A percentile compares a stretch with the other conserved stretches of the same genome.
phyloP scores from a whole-genome alignment of 2,888 invertebrate genomes.

The Heterodera filipjevi region DNA sequence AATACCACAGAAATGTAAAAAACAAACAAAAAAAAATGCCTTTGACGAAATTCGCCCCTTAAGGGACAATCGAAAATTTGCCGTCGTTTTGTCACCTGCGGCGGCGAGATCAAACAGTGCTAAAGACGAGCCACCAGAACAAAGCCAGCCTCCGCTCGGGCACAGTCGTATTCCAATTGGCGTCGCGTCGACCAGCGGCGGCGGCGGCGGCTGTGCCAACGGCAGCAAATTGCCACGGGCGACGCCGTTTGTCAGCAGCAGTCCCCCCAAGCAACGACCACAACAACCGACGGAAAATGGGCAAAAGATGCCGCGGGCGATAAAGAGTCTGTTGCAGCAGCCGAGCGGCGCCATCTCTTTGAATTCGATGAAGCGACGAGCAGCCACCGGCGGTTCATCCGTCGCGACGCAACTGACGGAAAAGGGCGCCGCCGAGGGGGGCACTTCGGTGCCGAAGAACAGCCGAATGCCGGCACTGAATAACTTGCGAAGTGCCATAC shows the following conservation, averaged over 20 bases:
- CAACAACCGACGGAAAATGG: background rate
- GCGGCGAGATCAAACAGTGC: background rate
- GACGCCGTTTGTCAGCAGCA: background rate
- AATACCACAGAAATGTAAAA: background rate
- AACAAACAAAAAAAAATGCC: background rate
- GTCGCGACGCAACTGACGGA: background rate
- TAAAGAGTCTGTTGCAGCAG: constrained; percentile 4
- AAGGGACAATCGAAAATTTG: background rate
- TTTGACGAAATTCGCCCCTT: background rate
- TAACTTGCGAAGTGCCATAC: background rate
- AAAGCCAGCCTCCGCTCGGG: background rate
- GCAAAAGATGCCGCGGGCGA: background rate
- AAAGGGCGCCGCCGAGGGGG: background rate
- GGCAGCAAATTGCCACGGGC: constrained; percentile 9
- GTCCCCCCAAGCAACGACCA: background rate
- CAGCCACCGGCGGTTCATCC: background rate
- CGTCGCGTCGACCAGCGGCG: constrained; percentile 8
- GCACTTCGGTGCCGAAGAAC: background rate
- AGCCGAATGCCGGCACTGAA: background rate
- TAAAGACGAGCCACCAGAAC: background rate
- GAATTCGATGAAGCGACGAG: background rate
- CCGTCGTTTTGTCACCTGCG: background rate
- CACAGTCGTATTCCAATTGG: constrained; percentile 13
- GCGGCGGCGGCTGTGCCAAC: background rate
- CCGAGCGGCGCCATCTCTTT: constrained; percentile 1